These are phyloP conservation scores for Micronycteris hirsuta DNA, from an alignment of 2,113 vertebrate genomes.

Conservation along the genomic window DNA sequence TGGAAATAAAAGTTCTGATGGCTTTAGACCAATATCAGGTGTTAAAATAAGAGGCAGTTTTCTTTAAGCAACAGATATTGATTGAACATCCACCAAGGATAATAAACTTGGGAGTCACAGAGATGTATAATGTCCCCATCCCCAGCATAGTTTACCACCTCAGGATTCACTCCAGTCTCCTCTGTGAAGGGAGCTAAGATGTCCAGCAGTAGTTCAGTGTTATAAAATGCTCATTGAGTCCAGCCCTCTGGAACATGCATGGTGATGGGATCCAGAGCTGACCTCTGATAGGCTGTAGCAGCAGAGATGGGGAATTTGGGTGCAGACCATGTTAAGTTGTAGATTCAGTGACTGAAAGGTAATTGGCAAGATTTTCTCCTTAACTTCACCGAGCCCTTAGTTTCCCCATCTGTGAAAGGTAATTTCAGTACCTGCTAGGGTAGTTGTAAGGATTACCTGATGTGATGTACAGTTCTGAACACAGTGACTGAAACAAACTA, in stretches of 20 bases:
- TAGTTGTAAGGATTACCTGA: not conserved
- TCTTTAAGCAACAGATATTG: not conserved
- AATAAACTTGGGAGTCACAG: too few relatives aligned
- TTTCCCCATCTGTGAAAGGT: not conserved
- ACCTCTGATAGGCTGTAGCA: not conserved
- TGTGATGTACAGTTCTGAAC: not conserved
- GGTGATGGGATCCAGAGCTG: not conserved
- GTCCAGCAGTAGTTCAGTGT: not conserved
- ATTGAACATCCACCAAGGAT: not conserved
- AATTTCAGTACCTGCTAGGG: not conserved
- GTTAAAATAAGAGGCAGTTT: not conserved
- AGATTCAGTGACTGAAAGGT: not conserved
- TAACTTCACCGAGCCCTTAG: not conserved
- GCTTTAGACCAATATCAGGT: not conserved
- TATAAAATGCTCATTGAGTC: not conserved
- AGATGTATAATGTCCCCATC: not conserved
- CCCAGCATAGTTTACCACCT: not conserved
- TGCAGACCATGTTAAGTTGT: not conserved
- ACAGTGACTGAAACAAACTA: not conserved
- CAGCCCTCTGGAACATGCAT: not conserved
- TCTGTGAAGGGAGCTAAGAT: not conserved
- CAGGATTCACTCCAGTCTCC: not conserved
- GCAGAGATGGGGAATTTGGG: not conserved
- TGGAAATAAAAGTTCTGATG: not conserved
- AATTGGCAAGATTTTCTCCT: not conserved